Evolutionary conservation across 37 sponge, comb jelly and placozoan genomes (phyloP).

Genomic region (Amphimedon queenslandica): DNA sequence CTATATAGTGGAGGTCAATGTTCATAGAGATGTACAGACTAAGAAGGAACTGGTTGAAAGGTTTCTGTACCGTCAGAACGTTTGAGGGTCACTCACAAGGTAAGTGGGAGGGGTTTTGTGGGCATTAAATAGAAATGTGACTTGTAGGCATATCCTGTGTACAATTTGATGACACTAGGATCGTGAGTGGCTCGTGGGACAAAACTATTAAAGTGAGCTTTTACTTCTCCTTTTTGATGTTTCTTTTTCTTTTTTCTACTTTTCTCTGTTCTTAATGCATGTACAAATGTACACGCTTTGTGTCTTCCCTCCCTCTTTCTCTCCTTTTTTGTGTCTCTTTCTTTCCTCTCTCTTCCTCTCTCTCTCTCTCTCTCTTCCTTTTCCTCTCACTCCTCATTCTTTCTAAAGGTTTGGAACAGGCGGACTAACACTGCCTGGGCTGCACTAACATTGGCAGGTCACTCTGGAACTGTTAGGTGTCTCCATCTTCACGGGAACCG

Average conservation of each 20-base stretch:
- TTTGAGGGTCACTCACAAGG: slow-evolving; percentile 98
- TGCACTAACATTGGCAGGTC: slow-evolving; percentile 90
- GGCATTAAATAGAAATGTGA: background rate
- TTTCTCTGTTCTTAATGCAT: background rate
- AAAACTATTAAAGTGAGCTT: slow-evolving; percentile 89
- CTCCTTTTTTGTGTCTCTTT: too few species aligned
- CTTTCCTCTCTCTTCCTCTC: background rate
- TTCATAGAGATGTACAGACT: slow-evolving; percentile 90
- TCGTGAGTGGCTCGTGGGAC: slow-evolving; percentile 95
- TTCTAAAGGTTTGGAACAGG: slow-evolving; percentile 85
- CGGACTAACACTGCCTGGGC: slow-evolving; percentile 96
- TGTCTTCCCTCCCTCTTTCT: background rate
- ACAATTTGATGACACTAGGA: slow-evolving; percentile 91
- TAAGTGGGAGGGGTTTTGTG: slow-evolving; percentile 9
- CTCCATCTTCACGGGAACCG: slow-evolving; percentile 85
- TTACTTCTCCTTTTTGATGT: slow-evolving; percentile 1
- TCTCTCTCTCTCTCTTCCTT: background rate
- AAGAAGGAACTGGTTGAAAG: slow-evolving; percentile 91
- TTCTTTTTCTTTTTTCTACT: background rate
- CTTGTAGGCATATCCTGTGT: slow-evolving; percentile 89
- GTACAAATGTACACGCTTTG: background rate
- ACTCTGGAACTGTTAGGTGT: slow-evolving; percentile 92
- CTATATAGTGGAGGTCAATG: slow-evolving; percentile 82
- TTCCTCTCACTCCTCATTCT: too few species aligned
- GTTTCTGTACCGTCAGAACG: slow-evolving; percentile 85